These are phyloP conservation scores for Solea solea DNA, from an alignment of 2,113 vertebrate species.

Conservation along the genomic window DNA sequence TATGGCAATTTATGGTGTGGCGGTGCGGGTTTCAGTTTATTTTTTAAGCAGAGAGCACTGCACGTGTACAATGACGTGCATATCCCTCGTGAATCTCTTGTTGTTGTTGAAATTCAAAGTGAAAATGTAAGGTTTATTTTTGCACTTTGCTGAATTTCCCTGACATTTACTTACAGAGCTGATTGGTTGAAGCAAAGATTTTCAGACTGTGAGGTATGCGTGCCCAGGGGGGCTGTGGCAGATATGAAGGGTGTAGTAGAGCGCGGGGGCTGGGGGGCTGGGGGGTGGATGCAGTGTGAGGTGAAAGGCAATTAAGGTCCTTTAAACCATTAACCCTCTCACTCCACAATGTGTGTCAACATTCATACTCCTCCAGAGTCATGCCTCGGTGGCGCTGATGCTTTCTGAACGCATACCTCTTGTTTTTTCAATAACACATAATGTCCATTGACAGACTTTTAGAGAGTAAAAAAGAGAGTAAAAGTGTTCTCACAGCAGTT, in stretches of 20 bases:
- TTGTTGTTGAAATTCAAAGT: too few species aligned
- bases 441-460: not conserved
- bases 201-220: not conserved
- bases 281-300: not conserved
- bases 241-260: not conserved
- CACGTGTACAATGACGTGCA: conserved; percentile 34
- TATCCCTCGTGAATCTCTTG: not conserved
- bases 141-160: not conserved
- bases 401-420: not conserved
- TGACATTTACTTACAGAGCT: not conserved
- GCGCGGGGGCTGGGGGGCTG: not conserved
- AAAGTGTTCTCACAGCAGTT: too few species aligned
- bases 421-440: too few species aligned
- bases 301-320: conserved; percentile 10
- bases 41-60: conserved; percentile 12
- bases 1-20: conserved; percentile 20
- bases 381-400: not conserved
- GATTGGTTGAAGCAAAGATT: not conserved
- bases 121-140: too few species aligned
- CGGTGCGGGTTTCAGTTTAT: not conserved
- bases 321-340: not conserved
- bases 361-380: not conserved
- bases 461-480: too few species aligned
- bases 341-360: not conserved
- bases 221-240: not conserved